Conservation (phyloP, 2,113 vertebrate species). For the Prunella fulvescens region DNA sequence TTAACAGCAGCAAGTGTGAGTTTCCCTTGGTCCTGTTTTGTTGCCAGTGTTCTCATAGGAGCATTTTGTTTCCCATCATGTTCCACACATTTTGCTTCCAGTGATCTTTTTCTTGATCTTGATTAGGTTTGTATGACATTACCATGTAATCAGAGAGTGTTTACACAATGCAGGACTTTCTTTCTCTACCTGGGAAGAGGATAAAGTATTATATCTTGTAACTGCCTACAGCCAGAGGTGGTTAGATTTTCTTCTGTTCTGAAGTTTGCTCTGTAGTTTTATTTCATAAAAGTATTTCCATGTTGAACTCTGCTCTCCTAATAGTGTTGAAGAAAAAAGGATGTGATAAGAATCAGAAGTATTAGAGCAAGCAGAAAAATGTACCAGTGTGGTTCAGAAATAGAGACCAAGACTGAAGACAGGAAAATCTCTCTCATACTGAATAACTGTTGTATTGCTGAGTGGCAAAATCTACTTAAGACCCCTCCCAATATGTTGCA, state of each 20-base stretch:
- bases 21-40: background rate
- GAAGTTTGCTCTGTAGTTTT: background rate
- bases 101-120: background rate
- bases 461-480: constrained; percentile 26
- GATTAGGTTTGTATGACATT: background rate
- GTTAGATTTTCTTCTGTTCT: background rate
- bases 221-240: background rate
- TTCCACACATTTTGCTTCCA: background rate
- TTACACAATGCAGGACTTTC: background rate
- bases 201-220: background rate
- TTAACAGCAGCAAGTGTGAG: background rate
- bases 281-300: background rate
- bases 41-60: background rate
- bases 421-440: constrained; percentile 42
- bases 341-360: background rate
- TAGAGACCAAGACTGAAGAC: background rate
- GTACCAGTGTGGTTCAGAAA: background rate
- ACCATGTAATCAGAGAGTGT: background rate
- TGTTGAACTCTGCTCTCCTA: background rate
- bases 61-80: background rate
- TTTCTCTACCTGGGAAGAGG: background rate
- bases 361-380: background rate
- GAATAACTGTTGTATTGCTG: background rate
- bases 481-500: background rate
- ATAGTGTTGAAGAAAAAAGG: background rate